Conservation (phyloP, 2,113 vertebrate species). For the Alouatta palliata region DNA sequence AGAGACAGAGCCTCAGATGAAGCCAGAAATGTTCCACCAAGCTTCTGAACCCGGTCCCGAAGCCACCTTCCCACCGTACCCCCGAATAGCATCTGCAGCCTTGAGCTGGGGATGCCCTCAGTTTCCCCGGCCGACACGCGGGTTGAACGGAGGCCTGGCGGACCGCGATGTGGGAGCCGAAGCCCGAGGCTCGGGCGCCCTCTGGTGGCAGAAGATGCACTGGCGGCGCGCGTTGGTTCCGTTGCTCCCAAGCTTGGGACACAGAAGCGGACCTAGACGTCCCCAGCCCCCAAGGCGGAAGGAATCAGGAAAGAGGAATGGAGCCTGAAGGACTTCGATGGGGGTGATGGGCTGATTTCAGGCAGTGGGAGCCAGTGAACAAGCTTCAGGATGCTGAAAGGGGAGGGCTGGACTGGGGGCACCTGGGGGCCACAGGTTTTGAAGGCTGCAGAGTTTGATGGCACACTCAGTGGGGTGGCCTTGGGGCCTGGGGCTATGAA, state of each 20-base stretch:
- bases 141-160: background rate
- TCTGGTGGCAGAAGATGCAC: background rate
- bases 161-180: background rate
- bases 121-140: rapidly evolving
- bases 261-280: rapidly evolving
- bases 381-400: background rate
- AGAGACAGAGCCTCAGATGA: background rate
- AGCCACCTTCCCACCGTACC: too few species aligned
- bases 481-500: background rate
- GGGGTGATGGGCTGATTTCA: background rate
- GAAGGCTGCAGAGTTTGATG: background rate
- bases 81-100: background rate
- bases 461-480: background rate
- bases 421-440: background rate
- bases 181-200: background rate
- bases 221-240: background rate
- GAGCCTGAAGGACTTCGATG: background rate
- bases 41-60: background rate
- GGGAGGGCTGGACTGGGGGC: background rate
- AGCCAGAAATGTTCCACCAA: background rate
- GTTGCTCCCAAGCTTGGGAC: rapidly evolving
- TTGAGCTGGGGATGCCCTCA: background rate
- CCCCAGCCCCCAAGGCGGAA: background rate
- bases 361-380: background rate
- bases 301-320: background rate